Conservation (phyloP, 1,140 invertebrate species). For the fruit fly (Drosophila melanogaster) region Release_6_plus_ISO1_MT NT_037436.4:22219501-22220000, state of each 20-base stretch:
- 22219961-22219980: slow-evolving; percentile 73
- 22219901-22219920: slow-evolving; percentile 79
- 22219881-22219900: slow-evolving; percentile 56
- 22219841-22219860: background rate
- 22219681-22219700: background rate
- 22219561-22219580: too few species aligned
- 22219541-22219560: background rate
- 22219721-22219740: slow-evolving; percentile 39
- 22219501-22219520: too few species aligned
- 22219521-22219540: too few species aligned
- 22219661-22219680: slow-evolving; percentile 28
- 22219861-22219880: slow-evolving; percentile 33
- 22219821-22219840: slow-evolving; percentile 48
- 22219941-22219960: slow-evolving; percentile 71
- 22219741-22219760: slow-evolving; percentile 6
- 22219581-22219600: background rate
- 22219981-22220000: slow-evolving; percentile 77
- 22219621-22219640: background rate
- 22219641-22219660: slow-evolving; percentile 3
- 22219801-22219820: slow-evolving; percentile 16
- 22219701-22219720: slow-evolving; percentile 30
- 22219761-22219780: slow-evolving; percentile 6
- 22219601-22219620: background rate
- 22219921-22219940: slow-evolving; percentile 81
- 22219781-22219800: slow-evolving; percentile 6